Percentiles rank a stretch among this genome's conserved stretches.
Conservation (phyloP, 2,113 vertebrate genomes). For the Barbus barbus region DNA sequence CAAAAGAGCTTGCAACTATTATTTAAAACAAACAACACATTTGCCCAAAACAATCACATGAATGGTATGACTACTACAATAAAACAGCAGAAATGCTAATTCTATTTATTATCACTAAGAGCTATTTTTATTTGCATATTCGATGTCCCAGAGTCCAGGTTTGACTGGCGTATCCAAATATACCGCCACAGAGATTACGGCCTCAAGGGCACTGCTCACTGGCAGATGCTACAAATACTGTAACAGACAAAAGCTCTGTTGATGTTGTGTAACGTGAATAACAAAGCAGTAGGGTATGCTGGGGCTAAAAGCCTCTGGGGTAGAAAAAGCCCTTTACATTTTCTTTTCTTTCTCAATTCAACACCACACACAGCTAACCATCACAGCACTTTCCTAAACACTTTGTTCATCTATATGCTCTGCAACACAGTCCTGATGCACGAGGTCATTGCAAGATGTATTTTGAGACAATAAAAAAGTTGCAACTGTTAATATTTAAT, state of each 20-base stretch:
- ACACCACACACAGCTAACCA: background rate
- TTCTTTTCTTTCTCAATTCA: background rate
- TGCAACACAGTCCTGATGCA: background rate
- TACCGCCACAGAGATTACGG: background rate
- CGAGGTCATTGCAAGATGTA: background rate
- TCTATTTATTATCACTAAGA: background rate
- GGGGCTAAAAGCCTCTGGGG: background rate
- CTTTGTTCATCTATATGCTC: background rate
- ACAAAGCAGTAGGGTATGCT: background rate
- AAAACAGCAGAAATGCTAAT: background rate
- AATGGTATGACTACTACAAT: background rate
- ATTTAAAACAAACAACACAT: background rate
- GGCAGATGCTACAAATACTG: background rate
- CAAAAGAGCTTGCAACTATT: background rate
- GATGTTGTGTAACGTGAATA: background rate
- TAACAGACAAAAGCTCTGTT: conserved; percentile 5
- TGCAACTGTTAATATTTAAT: background rate
- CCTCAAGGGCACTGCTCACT: background rate
- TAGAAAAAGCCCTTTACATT: conserved; percentile 12
- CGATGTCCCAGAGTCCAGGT: background rate
- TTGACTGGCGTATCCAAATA: background rate
- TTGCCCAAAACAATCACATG: background rate
- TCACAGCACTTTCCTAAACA: background rate
- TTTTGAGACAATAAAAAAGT: background rate
- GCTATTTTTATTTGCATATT: background rate